Conservation (phyloP, 2,888 invertebrate species). For the Agrilus mali region DNA sequence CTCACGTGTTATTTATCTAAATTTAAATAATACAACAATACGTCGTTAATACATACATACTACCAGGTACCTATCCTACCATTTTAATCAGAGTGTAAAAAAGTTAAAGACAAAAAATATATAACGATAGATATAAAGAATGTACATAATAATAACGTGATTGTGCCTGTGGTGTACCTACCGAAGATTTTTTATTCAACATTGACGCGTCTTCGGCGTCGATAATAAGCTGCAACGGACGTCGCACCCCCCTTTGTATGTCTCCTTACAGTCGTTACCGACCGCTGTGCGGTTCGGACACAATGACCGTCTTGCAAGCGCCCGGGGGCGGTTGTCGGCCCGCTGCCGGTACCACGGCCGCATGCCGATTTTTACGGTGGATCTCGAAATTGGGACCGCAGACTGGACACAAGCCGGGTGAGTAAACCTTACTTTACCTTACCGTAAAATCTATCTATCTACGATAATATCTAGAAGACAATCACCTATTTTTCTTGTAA, state of each 20-base stretch:
- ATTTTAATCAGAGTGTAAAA: too few species aligned
- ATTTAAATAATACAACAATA: too few species aligned
- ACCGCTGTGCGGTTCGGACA: slow-evolving; percentile 32
- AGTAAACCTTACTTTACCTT: too few species aligned
- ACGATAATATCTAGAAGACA: too few species aligned
- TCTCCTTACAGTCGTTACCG: slow-evolving; percentile 35
- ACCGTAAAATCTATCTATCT: too few species aligned
- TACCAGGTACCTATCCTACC: too few species aligned
- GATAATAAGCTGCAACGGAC: not conserved
- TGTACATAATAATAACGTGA: slow-evolving; percentile 2
- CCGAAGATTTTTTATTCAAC: slow-evolving; percentile 7
- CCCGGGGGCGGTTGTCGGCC: slow-evolving; percentile 15
- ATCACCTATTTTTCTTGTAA: too few species aligned
- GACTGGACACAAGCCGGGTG: slow-evolving; percentile 38
- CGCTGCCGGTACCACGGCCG: slow-evolving; percentile 28
- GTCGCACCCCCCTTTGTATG: slow-evolving; percentile 21
- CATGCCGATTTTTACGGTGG: slow-evolving; percentile 41
- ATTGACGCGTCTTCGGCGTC: not conserved
- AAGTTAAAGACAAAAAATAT: too few species aligned
- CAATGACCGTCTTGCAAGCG: slow-evolving; percentile 19
- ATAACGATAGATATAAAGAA: too few species aligned
- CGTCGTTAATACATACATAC: too few species aligned
- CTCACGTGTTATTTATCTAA: too few species aligned
- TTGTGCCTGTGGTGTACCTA: slow-evolving; percentile 2
- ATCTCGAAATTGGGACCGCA: slow-evolving; percentile 40